Base-by-base conservation (phyloP, 2,113 vertebrate genomes). In the Lophura nycthemera region DNA sequence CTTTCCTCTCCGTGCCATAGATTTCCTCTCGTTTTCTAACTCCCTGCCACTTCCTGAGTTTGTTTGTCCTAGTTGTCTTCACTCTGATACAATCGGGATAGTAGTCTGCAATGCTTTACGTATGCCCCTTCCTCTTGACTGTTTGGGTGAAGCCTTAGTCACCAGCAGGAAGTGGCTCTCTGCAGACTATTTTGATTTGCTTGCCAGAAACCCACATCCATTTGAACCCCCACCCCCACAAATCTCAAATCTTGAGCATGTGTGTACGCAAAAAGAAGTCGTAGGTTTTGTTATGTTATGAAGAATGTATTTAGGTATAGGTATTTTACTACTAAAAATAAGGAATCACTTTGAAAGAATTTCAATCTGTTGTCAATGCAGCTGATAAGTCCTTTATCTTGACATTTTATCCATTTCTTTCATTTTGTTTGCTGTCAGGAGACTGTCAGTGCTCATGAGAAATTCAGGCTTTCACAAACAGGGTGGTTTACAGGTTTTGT, bases 21-120 rank as follows among this genome's bases (percentile, higher is more conserved):
- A 95, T 97, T 98, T 97, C 97, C 96, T 96, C 96, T 89, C 2
- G 3, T 93, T 95, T 96, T 96, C 96, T 83, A 91, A 84, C 95
- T 95, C 95, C 92, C 96, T 97, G 96, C 96, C 97, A 96, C 97
- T 98, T 98, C 98, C 98, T 98, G 97, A 95, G 97, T 97, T 98
- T 98, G 97, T 98, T 98, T 98, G 97, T 97, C 95, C 96, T 97
- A 64, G 86, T 96, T 96, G 97, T 98, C 97, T 98, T 96, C 97
- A 96, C 79, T 91, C 76, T 9, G 93, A 97, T 97, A 96, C 86
- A 96, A 96, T 97, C 74, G 4, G 92, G 96, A 97, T 94, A 98
- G 94, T 93, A 89, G 11, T 95, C 93, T 92, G 93, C 81, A 77
- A 40, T 67, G 77, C 89, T 97, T 97, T 96, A 65, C 92, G 95